Base-by-base conservation (phyloP, 2,113 vertebrate species). In the Myotis yumanensis region DNA sequence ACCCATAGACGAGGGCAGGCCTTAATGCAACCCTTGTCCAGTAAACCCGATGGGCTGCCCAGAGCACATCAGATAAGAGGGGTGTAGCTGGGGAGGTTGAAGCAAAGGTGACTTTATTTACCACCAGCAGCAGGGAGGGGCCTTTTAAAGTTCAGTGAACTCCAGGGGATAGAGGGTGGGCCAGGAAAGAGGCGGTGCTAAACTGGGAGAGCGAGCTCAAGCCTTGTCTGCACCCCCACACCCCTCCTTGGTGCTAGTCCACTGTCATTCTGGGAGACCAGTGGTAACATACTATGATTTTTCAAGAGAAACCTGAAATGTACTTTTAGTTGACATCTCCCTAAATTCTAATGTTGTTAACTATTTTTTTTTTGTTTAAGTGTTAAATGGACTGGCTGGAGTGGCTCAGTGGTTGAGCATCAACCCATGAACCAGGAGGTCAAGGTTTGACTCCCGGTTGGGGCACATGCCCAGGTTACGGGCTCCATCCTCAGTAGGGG, bases 1-100 rank as follows among this genome's bases (percentile, higher is more conserved):
- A 86, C 82, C 69, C 64, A 52, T 16, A 90, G 97, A 96, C 0
- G 94, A 94, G 77, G 87, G 52, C 30, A 25, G 8, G 5, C 76
- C 91, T 81, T 64, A 59, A 92, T 83, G 73, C 88, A 79, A 68
- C 89, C 84, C 93, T 94, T 66, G 94, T 95, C 90, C 0, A 3
- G 69, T 92, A 72, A 86, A 72, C 51, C 59, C 32, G 89, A 86
- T 43, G 2, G 68, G 64, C 89, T 93, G 86, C 92, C 81, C 77
- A 46, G 64, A 76, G 79, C 89, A 89, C 64, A 85, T 93, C 86
- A 96, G 96, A 93, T 97, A 95, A 95, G 81, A 87, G 17, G 25
- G 59, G 28, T 89, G 80, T 72, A 51, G 51, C 73, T 54, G 32
- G 71, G 54, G 18, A 25, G 43, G 77, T 40, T 79, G 81, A n/a